phyloP scores from a whole-genome alignment of 1,140 invertebrate species.

The Penaeus indicus region DNA sequence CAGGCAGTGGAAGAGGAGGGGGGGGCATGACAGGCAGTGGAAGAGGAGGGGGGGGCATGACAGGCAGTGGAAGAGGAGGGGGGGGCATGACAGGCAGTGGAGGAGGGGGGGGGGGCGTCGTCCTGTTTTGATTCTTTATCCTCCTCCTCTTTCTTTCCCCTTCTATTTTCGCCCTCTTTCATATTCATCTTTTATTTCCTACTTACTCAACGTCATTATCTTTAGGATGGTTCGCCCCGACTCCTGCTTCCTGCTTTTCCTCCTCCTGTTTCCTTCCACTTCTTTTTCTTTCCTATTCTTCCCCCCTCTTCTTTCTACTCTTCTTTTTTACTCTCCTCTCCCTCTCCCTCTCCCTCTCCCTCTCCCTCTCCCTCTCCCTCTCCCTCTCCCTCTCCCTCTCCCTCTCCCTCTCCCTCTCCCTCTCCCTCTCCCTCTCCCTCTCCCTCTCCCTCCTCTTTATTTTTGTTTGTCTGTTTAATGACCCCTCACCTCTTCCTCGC shows the following conservation, averaged over 20 bases:
- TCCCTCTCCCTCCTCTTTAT: too few relatives aligned
- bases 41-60: too few relatives aligned
- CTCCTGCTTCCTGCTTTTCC: neutral
- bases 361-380: neutral
- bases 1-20: too few relatives aligned
- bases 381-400: slow-evolving; percentile 9
- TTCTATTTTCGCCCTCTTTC: slow-evolving; percentile 2
- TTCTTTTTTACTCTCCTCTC: neutral
- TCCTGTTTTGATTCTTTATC: slow-evolving; percentile 2
- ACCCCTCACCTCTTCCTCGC: too few relatives aligned
- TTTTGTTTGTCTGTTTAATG: too few relatives aligned
- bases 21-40: too few relatives aligned
- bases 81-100: too few relatives aligned
- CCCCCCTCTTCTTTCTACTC: neutral
- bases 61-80: too few relatives aligned
- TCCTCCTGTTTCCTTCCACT: neutral
- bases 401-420: neutral
- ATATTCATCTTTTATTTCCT: too few relatives aligned
- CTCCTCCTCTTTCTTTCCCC: slow-evolving; percentile 11
- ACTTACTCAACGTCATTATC: neutral
- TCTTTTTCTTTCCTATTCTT: neutral
- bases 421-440: too few relatives aligned
- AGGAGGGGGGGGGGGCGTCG: too few relatives aligned
- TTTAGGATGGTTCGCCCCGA: neutral
- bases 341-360: neutral